Evolutionary conservation across 2,888 invertebrate species (phyloP), one percentile per base, ranked within the genome.

Genomic region (Andrena marginata): DNA sequence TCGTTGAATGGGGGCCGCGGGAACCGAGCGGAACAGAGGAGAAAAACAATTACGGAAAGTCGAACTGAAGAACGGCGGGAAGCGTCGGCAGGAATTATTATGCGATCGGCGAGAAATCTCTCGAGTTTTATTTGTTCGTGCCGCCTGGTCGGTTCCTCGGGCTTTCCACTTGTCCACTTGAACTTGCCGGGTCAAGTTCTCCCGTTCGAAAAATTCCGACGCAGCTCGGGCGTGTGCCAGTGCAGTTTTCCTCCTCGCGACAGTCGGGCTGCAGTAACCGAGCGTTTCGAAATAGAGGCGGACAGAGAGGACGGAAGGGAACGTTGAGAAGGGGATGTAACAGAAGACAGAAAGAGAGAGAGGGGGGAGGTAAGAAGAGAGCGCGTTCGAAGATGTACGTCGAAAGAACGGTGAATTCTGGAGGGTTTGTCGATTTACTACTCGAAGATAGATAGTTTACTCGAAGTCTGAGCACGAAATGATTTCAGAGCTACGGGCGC

Each of bases 401-500:
- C 77, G 80, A 71, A 67, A 75, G 69, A 80, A 77, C 68, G 69
- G 75, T 42, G 78, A 88, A 82, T 88, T 86, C 76, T 86, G 74
- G 72, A 80, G 70, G 73, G 85, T 82, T 85, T 74, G 78, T 89
- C 89, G 86, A 89, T 89, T 89, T 85, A 85, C 82, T 85, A 76
- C 83, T 85, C 85, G 80, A 88, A 88, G 88, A 88, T 86, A 84
- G 86, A 89, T 89, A 89, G 85, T 89, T 86, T 88, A 82, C 79
- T 84, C 86, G 77, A 87, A 87, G 85, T 85, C 83, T 83, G 85
- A 89, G 76, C 80, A 84, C 83, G 83, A 80, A 89, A 89, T 89
- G 80, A 89, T 89, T 89, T 89, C 86, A 76, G 80, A 87, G 84
- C 71, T 83, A 83, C 76, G 80, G 75, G 68, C 76, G 77, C 76